Percentiles rank a stretch among this genome's conserved stretches.
These are phyloP conservation scores for Pristionchus arcanus DNA, from an alignment of 2,888 invertebrate genomes.

Conservation along the genomic window DNA sequence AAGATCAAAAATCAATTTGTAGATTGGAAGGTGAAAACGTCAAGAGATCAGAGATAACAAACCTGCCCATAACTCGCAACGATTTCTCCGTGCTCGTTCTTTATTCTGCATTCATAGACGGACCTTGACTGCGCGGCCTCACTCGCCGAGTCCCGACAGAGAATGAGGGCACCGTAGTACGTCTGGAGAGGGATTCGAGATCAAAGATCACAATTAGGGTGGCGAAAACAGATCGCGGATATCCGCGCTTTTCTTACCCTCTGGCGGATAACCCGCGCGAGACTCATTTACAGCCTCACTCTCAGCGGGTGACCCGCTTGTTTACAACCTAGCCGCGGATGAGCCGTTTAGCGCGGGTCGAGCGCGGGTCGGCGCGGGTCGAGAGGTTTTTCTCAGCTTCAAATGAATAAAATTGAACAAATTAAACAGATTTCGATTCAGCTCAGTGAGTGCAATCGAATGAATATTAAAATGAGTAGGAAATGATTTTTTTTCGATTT, in stretches of 20 bases:
- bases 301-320: background rate
- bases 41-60: background rate
- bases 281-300: too few relatives aligned
- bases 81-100: slow-evolving; percentile 51
- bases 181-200: slow-evolving; percentile 24
- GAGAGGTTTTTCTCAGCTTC: too few relatives aligned
- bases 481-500: too few relatives aligned
- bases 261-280: too few relatives aligned
- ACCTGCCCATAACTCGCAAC: slow-evolving; percentile 54
- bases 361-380: slow-evolving; percentile 3
- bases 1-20: background rate
- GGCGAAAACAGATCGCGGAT: background rate
- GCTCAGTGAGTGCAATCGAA: too few relatives aligned
- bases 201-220: background rate
- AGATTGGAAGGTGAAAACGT: background rate
- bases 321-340: background rate
- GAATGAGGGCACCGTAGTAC: slow-evolving; percentile 54
- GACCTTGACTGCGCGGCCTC: slow-evolving; percentile 38
- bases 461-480: too few relatives aligned
- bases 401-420: too few relatives aligned
- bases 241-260: background rate
- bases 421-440: too few relatives aligned
- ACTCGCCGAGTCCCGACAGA: slow-evolving; percentile 36
- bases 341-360: too few relatives aligned
- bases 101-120: slow-evolving; percentile 53